Percentiles rank a stretch among this genome's conserved stretches.
Conservation (phyloP, 2,888 invertebrate species). For the Galerucella calmariensis region DNA sequence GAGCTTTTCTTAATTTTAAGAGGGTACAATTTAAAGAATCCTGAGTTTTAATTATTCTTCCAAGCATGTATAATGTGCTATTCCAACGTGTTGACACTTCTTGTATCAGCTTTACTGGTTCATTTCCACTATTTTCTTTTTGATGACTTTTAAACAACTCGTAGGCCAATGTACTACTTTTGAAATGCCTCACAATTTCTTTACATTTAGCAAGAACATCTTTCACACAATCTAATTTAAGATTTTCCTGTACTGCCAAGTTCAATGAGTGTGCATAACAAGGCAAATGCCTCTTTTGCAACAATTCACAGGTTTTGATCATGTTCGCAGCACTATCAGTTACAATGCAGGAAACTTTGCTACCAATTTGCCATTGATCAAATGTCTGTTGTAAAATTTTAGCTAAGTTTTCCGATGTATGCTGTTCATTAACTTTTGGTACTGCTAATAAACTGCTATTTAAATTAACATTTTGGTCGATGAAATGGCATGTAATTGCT, state of each 20-base stretch:
- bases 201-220: conserved; percentile 30
- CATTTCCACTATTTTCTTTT: not conserved
- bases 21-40: conserved; percentile 16
- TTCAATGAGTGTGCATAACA: conserved; percentile 1
- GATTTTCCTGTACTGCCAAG: conserved; percentile 37
- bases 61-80: conserved; percentile 35
- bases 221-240: conserved; percentile 21
- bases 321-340: no score
- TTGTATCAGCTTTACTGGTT: conserved; percentile 17
- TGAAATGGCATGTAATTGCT: no score
- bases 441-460: no score
- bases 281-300: no score
- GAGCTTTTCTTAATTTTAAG: conserved; percentile 12
- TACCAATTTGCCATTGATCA: no score
- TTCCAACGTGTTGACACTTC: conserved; percentile 41
- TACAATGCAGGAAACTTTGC: no score
- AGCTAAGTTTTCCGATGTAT: no score
- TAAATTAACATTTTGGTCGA: no score
- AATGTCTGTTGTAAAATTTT: no score
- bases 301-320: no score
- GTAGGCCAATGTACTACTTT: conserved; percentile 22
- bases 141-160: conserved; percentile 32
- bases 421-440: no score
- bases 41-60: conserved; percentile 28
- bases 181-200: no score